Evolutionary conservation across 2,113 vertebrate species (phyloP), one percentile per base, ranked within the genome.

Genomic region (Dendropsophus ebraccatus): DNA sequence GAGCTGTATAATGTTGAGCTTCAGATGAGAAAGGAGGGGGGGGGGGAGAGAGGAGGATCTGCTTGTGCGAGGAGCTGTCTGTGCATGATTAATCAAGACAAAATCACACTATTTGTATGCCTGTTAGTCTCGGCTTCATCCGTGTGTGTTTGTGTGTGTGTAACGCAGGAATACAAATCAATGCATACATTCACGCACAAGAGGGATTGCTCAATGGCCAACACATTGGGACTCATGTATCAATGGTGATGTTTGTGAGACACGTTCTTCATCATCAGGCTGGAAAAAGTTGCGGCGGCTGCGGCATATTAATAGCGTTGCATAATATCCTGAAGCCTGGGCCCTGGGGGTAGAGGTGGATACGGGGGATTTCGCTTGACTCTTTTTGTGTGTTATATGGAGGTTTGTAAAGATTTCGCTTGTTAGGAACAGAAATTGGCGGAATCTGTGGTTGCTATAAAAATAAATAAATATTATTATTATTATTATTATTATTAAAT

Each of bases 1-100:
- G 85, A 81, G 85, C 85, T 86, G 85, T 81, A 86, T 86, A 81
- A 86, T 86, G 85, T 86, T 81, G 84, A 74, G 85, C 78, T 81
- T 86, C 84, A 86, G 67, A 73, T 79, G 41, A 67, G 52, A 86
- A 56, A 81, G 85, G 77, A 74, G 67, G 85, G 84, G 77, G 84
- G 62, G 67, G 77, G 84, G 67, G 84, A 85, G 75, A 73, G 84
- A 86, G 84, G 84, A 56, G 77, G 84, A 81, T 73, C n/a, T 81
- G 85, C 85, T 74, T 81, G 85, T 86, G 67, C 30, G 77, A 60
- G 84, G n/a, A n/a, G n/a, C 77, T 74, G 85, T 81, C 77, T 81
- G 67, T 86, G 85, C 85, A 74, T 86, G 85, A 86, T 81, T 86
- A 86, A 86, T 81, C 65, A 86, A 74, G 77, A 35, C 84, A 45